Evolutionary conservation across 2,888 invertebrate genomes (phyloP).

Genomic region (Arenicola marina): DNA sequence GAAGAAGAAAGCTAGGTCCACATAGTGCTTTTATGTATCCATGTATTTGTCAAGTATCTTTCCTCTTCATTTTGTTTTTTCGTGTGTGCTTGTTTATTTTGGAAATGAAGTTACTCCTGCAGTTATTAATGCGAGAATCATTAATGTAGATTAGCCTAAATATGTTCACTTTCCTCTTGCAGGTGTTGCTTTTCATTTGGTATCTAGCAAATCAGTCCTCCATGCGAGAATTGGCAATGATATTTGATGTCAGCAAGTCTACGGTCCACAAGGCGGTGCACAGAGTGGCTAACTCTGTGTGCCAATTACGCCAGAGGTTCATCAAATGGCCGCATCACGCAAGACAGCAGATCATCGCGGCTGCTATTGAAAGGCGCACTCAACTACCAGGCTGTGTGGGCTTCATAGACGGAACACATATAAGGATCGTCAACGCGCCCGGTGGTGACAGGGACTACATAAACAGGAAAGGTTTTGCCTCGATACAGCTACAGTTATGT

Average conservation of each 20-base stretch:
- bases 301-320: neutral
- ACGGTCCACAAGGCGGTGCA: slow-evolving; percentile 1
- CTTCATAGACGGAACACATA: neutral
- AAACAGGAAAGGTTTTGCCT: slow-evolving; percentile 1
- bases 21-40: too few relatives aligned
- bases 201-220: neutral
- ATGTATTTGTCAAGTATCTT: too few relatives aligned
- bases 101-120: too few relatives aligned
- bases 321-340: neutral
- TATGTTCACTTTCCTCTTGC: too few relatives aligned
- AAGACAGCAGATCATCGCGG: neutral
- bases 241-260: neutral
- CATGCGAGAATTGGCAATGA: neutral
- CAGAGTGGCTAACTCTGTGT: neutral
- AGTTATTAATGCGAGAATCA: too few relatives aligned
- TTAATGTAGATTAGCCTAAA: too few relatives aligned
- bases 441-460: neutral
- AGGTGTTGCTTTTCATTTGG: neutral
- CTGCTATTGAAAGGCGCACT: neutral
- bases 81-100: too few relatives aligned
- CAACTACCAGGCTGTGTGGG: neutral
- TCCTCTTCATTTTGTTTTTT: too few relatives aligned
- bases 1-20: too few relatives aligned
- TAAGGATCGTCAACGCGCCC: neutral
- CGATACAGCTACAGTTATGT: neutral